phyloP scores from a whole-genome alignment of 2,797 vertebrate genomes.

The Enteromius thamalakanensis region DNA sequence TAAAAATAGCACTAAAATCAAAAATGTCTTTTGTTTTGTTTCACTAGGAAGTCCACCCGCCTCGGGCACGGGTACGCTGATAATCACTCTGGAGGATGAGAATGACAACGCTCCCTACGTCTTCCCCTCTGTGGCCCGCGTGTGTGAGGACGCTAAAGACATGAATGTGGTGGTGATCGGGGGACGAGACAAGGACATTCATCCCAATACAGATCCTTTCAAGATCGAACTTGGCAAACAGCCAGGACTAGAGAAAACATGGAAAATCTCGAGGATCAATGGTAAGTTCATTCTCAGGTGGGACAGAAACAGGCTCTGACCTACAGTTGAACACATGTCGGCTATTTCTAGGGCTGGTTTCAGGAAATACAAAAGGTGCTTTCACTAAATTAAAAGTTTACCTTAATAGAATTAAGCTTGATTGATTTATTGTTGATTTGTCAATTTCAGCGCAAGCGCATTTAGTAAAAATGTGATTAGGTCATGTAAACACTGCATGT shows the following conservation, averaged over 20 bases:
- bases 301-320: conserved; percentile 18
- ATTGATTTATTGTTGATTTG: background rate
- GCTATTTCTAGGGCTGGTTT: background rate
- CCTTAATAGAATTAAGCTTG: background rate
- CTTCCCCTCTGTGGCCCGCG: conserved; percentile 84
- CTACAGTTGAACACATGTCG: conserved; percentile 7
- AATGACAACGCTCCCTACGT: conserved; percentile 93
- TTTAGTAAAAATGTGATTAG: background rate
- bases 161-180: conserved; percentile 88
- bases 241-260: conserved; percentile 87
- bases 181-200: conserved; percentile 89
- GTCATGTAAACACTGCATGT: background rate
- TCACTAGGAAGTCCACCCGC: conserved; percentile 87
- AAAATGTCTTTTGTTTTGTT: background rate
- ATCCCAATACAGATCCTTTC: conserved; percentile 92
- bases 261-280: conserved; percentile 92
- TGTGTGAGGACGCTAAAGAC: conserved; percentile 91
- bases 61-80: conserved; percentile 90
- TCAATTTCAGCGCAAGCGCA: background rate
- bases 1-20: background rate
- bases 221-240: conserved; percentile 93
- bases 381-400: conserved; percentile 2
- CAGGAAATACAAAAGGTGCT: background rate
- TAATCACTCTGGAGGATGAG: conserved; percentile 89
- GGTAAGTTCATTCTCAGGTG: conserved; percentile 79